Evolutionary conservation across 1,140 invertebrate genomes (phyloP).

Genomic region (Pissodes strobi): DNA sequence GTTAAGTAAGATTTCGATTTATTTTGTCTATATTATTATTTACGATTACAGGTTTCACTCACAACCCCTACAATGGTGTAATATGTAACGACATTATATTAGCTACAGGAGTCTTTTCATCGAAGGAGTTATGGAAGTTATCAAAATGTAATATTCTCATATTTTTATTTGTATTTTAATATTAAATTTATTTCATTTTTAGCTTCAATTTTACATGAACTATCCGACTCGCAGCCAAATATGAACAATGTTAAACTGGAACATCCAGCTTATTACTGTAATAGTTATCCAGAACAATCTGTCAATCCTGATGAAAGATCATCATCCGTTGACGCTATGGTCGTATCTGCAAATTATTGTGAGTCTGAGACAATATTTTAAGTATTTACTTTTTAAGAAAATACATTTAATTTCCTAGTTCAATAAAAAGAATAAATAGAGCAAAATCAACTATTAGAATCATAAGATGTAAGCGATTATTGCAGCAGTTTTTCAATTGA

Average conservation of each 20-base stretch:
- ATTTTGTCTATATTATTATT: too few species aligned
- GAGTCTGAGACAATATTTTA: slow-evolving; percentile 47
- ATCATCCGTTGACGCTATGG: slow-evolving; percentile 58
- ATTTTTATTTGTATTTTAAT: too few species aligned
- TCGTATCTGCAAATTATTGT: slow-evolving; percentile 67
- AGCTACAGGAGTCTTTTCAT: slow-evolving; percentile 97
- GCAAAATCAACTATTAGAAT: too few species aligned
- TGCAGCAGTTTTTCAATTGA: too few species aligned
- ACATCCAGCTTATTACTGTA: slow-evolving; percentile 88
- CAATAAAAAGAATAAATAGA: too few species aligned
- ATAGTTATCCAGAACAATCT: slow-evolving; percentile 81
- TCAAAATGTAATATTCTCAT: slow-evolving; percentile 89
- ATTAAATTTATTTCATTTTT: slow-evolving; percentile 61
- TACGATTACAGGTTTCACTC: slow-evolving; percentile 87
- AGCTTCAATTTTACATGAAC: slow-evolving; percentile 94
- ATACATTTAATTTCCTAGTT: neutral
- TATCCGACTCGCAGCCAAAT: slow-evolving; percentile 75
- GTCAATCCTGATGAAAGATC: slow-evolving; percentile 58
- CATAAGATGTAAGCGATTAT: too few species aligned
- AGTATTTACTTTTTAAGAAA: slow-evolving; percentile 2
- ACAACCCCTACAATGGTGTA: slow-evolving; percentile 97
- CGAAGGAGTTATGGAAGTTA: slow-evolving; percentile 95
- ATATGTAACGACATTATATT: slow-evolving; percentile 98
- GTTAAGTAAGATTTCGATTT: too few species aligned
- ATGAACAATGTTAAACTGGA: slow-evolving; percentile 89